These are phyloP conservation scores for Dinomys branickii DNA, from an alignment of 2,113 vertebrate species.

Conservation along the genomic window DNA sequence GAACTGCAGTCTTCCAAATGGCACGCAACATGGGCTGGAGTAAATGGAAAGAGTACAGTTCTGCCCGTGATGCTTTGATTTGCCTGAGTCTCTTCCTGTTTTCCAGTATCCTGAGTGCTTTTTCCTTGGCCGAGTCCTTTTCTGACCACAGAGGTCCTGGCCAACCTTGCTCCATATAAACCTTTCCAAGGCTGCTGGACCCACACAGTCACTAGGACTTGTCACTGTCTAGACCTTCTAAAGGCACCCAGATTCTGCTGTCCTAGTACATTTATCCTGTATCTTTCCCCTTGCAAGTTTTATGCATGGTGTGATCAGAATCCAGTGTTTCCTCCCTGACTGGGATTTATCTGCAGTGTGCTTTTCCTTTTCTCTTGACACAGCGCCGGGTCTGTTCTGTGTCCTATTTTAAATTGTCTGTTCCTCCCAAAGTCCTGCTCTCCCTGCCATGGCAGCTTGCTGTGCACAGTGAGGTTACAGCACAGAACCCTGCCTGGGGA, in stretches of 20 bases:
- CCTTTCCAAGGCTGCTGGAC: background rate
- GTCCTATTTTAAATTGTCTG: background rate
- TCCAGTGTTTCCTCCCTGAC: background rate
- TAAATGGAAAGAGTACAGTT: background rate
- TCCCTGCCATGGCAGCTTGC: background rate
- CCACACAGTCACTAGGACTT: background rate
- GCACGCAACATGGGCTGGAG: rapidly evolving
- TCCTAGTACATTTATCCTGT: background rate
- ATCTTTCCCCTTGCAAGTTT: background rate
- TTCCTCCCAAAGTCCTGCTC: background rate
- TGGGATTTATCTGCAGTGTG: background rate
- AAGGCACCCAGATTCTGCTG: background rate
- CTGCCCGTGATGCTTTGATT: background rate
- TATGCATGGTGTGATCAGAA: background rate
- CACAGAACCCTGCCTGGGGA: background rate
- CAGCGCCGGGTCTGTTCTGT: background rate
- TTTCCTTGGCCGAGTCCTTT: background rate
- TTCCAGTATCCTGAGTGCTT: background rate
- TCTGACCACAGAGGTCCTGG: background rate
- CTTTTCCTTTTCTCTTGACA: background rate
- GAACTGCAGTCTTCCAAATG: background rate
- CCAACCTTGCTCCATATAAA: background rate
- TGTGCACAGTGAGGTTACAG: rapidly evolving
- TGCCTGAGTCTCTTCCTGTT: rapidly evolving
- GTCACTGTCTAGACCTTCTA: background rate